Base-by-base conservation (phyloP, 2,113 vertebrate genomes). In the Myodes glareolus region DNA sequence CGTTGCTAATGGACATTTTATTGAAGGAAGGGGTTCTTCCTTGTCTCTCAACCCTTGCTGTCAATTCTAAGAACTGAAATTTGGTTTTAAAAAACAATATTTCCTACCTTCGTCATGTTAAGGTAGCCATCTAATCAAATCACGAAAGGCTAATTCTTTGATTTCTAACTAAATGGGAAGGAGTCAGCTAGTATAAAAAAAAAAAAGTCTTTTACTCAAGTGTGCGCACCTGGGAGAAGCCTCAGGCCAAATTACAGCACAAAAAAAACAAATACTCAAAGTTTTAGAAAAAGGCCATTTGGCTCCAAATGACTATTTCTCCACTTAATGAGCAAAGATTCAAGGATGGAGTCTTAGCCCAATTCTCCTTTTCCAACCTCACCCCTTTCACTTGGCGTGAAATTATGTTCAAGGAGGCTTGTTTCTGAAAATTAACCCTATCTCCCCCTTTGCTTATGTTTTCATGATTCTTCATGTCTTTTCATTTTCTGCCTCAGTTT, bases 91-190 rank as follows among this genome's bases (percentile, higher is more conserved):
- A 84, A 73, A 92, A 91, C 73, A 76, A 85, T 97, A 98, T 97
- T 98, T 98, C 96, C 85, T 82, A 88, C 97, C 90, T 97, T 97
- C 97, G 96, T 90, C 88, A 91, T 97, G 96, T 97, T 97, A 94
- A 96, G 86, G 68, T 31, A 97, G 86, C 90, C 96, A 45, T 97
- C 97, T 98, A 97, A 97, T 96, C 55, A 96, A 91, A 85, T 97
- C 92, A 42, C 94, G 97, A 93, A 58, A 90, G 92, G 96, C 93
- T 82, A 88, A 94, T 81, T 84, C 81, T 75, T 95, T 96, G 68
- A 94, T 98, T 96, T 97, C 80, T 96, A 97, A 92, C 94, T 95
- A 97, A 97, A 97, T 29, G 95, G 92, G 96, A 98, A 98, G 94
- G 98, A 96, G 89, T 92, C 61, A 95, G 97, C 96, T 94, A 86